Evolutionary conservation across 2,888 invertebrate genomes (phyloP), one percentile per base, ranked within the genome.

Genomic region (Torymus aiolomorphi): DNA sequence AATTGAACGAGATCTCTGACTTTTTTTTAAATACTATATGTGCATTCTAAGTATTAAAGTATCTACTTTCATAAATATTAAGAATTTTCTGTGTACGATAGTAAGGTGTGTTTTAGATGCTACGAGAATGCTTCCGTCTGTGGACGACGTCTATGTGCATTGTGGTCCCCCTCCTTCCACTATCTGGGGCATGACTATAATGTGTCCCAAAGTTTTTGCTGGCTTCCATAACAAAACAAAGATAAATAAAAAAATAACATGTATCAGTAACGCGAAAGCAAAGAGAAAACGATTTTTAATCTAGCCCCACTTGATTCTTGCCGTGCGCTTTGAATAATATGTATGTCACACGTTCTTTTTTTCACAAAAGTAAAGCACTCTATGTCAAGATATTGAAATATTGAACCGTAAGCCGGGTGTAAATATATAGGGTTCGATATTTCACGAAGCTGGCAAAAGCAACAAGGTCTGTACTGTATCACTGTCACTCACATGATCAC

Each of bases 91-190:
- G 86, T 87, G 87, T 88, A 87, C 87, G 86, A 87, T 88, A 88
- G 88, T 86, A 87, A 88, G 85, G 87, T 88, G 87, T 88, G 88
- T 88, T 88, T 88, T 88, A 88, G 88, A 88, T 88, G 88, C 88
- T 88, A 88, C 88, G 83, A 88, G 88, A 88, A 88, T 88, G 88
- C 88, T 88, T 88, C 88, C 88, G 88, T 88, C 88, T 88, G 86
- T 87, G 88, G 88, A 88, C 88, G 88, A 88, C 88, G 88, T 88
- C 88, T 88, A 86, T 88, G 88, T 88, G 88, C 88, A 88, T 88
- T 88, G 88, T 88, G 88, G 88, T 87, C 84, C 88, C 88, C 84
- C 86, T 88, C 85, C 86, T 86, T 87, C 88, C 86, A 87, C 86
- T 87, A 86, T 86, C 86, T 86, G 88, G 87, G 87, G 86, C 88